Evolutionary conservation across 1,140 invertebrate genomes (phyloP).

Genomic region (Doryteuthis pealeii): DNA sequence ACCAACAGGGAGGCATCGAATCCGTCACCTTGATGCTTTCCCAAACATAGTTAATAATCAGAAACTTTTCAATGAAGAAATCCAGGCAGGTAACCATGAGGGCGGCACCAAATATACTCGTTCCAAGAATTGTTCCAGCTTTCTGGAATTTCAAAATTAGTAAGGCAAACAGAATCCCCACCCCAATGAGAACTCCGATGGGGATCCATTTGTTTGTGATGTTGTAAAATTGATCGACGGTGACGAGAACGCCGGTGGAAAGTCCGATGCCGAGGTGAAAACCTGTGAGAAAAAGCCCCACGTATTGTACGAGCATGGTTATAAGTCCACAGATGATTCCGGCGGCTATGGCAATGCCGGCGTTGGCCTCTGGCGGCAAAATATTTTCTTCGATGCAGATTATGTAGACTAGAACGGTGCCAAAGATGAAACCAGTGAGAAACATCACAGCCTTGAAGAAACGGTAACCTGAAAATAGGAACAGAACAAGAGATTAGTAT

Average conservation of each 20-base stretch:
- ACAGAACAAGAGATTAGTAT: slow-evolving; percentile 25
- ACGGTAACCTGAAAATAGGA: slow-evolving; percentile 74
- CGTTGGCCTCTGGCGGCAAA: slow-evolving; percentile 74
- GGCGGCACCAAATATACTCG: slow-evolving; percentile 75
- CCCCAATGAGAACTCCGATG: slow-evolving; percentile 69
- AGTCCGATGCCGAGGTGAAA: slow-evolving; percentile 74
- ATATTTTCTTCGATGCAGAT: slow-evolving; percentile 77
- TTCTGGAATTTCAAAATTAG: slow-evolving; percentile 76
- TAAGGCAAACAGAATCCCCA: slow-evolving; percentile 72
- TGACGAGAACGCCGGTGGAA: slow-evolving; percentile 63
- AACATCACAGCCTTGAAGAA: slow-evolving; percentile 90
- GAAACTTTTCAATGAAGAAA: slow-evolving; percentile 75
- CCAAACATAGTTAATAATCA: slow-evolving; percentile 73
- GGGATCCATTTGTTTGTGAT: slow-evolving; percentile 69
- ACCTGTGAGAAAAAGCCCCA: slow-evolving; percentile 81
- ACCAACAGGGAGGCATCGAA: slow-evolving; percentile 70
- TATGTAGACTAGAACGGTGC: slow-evolving; percentile 75
- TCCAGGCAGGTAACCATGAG: slow-evolving; percentile 73
- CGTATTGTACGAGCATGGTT: slow-evolving; percentile 78
- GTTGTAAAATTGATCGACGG: slow-evolving; percentile 52
- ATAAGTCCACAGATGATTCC: slow-evolving; percentile 78
- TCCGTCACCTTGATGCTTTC: slow-evolving; percentile 59
- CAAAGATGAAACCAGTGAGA: slow-evolving; percentile 83
- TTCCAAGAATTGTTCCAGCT: slow-evolving; percentile 74
- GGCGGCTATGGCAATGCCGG: slow-evolving; percentile 72